A percentile compares a stretch with the other conserved stretches of the same genome.
Conservation (phyloP, 2,888 invertebrate species). For the Macrophya alboannulata region DNA sequence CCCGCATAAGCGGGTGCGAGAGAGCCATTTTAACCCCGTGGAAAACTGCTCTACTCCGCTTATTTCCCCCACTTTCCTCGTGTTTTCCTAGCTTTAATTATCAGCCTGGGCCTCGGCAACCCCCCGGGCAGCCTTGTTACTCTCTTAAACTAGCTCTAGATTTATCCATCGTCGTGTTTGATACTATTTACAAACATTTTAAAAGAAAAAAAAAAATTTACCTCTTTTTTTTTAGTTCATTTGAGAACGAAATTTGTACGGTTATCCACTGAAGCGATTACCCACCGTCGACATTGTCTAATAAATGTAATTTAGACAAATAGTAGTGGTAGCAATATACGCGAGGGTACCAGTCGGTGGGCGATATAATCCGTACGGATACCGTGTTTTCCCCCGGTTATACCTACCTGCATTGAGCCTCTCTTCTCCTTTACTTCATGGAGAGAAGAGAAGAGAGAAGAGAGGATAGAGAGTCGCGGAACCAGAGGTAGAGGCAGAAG, state of each 20-base stretch:
- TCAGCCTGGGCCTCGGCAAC: slow-evolving; percentile 20
- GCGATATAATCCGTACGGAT: slow-evolving; percentile 45
- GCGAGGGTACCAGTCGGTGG: neutral
- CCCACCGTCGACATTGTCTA: slow-evolving; percentile 7
- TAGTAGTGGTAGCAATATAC: slow-evolving; percentile 26
- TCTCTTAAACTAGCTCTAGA: neutral
- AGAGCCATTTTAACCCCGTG: slow-evolving; percentile 42
- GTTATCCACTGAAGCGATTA: neutral
- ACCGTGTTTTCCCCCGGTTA: slow-evolving; percentile 10
- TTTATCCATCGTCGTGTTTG: neutral
- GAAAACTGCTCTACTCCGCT: slow-evolving; percentile 51
- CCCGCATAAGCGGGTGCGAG: slow-evolving; percentile 54
- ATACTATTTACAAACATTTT: neutral
- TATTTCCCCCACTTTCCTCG: slow-evolving; percentile 41
- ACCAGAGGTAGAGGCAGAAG: slow-evolving; percentile 22
- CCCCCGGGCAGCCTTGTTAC: slow-evolving; percentile 7
- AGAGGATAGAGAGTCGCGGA: slow-evolving; percentile 31
- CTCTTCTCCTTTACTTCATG: neutral
- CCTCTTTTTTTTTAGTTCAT: neutral
- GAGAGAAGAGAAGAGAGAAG: neutral
- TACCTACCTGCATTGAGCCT: slow-evolving; percentile 24
- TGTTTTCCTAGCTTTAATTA: slow-evolving; percentile 54
- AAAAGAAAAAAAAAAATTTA: neutral
- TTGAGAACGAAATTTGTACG: neutral
- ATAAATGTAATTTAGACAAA: slow-evolving; percentile 43